A percentile compares a stretch with the other conserved stretches of the same genome.
Evolutionary conservation across 2,888 invertebrate genomes (phyloP).

Genomic region (Agrenia bidenticulata): DNA sequence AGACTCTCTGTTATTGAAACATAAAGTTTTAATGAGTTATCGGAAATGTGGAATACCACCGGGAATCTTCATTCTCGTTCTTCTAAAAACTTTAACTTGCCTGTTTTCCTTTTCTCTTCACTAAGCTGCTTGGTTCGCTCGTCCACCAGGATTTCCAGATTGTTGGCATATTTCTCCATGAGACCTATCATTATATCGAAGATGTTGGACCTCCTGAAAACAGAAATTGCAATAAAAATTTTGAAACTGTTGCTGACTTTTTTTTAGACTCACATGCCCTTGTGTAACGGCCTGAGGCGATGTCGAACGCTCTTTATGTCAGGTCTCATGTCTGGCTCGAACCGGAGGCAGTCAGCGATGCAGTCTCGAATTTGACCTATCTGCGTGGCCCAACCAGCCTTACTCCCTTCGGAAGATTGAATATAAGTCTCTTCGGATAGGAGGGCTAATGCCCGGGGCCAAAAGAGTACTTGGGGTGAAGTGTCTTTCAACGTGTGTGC

Average conservation of each 20-base stretch:
- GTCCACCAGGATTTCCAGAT: constrained; percentile 88
- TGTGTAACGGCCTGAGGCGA: constrained; percentile 78
- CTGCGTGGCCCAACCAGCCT: constrained; percentile 17
- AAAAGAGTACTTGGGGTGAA: constrained; percentile 29
- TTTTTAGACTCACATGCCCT: constrained; percentile 85
- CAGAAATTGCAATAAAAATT: background rate
- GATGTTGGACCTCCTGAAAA: constrained; percentile 76
- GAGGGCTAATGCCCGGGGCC: constrained; percentile 24
- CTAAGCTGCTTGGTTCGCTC: constrained; percentile 89
- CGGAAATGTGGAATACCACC: too few species aligned
- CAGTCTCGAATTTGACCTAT: constrained; percentile 46
- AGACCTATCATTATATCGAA: constrained; percentile 98
- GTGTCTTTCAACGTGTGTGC: constrained; percentile 18
- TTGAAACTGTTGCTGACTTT: too few species aligned
- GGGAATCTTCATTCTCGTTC: too few species aligned
- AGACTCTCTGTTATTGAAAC: constrained; percentile 66
- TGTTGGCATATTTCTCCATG: constrained; percentile 97
- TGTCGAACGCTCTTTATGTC: constrained; percentile 76
- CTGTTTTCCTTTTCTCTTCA: constrained; percentile 95
- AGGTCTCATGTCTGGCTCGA: constrained; percentile 75
- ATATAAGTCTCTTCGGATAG: background rate
- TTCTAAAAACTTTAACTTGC: constrained; percentile 57
- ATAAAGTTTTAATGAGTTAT: too few species aligned
- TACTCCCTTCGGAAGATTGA: constrained; percentile 13
- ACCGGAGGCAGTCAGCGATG: constrained; percentile 69